phyloP scores from a whole-genome alignment of 1,140 invertebrate genomes.

The Vanessa atalanta region DNA sequence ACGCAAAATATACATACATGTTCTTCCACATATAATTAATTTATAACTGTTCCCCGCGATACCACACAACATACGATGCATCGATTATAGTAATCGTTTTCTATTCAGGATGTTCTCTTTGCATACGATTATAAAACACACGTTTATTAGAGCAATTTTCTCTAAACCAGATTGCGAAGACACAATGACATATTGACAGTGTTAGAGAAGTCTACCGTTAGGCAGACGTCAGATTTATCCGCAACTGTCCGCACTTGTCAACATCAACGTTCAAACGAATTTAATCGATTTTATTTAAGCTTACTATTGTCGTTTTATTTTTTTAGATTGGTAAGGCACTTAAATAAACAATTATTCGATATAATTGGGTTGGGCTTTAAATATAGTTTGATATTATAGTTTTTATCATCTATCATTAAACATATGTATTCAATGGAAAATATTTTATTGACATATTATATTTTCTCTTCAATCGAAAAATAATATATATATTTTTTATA shows the following conservation, averaged over 20 bases:
- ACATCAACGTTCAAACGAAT: not conserved
- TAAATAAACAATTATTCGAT: too few relatives aligned
- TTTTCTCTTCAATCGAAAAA: too few relatives aligned
- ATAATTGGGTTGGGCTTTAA: too few relatives aligned
- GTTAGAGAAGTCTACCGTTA: constrained; percentile 37
- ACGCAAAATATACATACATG: not conserved
- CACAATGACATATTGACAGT: constrained; percentile 67
- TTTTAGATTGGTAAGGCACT: too few relatives aligned
- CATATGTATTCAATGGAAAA: too few relatives aligned
- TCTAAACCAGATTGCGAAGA: constrained; percentile 56
- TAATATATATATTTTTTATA: too few relatives aligned
- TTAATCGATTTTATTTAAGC: too few relatives aligned
- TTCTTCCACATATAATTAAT: not conserved
- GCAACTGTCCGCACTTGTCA: not conserved
- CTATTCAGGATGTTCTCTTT: constrained; percentile 56
- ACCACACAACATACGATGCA: constrained; percentile 27
- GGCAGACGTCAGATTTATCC: constrained; percentile 11
- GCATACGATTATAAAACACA: constrained; percentile 65
- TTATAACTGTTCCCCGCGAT: constrained; percentile 22
- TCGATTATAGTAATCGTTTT: constrained; percentile 71
- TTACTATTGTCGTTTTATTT: too few relatives aligned
- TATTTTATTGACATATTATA: too few relatives aligned
- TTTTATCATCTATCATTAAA: too few relatives aligned
- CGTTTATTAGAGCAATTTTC: constrained; percentile 71
- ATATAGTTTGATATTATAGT: too few relatives aligned